Evolutionary conservation across 2,888 invertebrate species (phyloP), one percentile per base, ranked within the genome.

Genomic region (Coleophora flavipennella): DNA sequence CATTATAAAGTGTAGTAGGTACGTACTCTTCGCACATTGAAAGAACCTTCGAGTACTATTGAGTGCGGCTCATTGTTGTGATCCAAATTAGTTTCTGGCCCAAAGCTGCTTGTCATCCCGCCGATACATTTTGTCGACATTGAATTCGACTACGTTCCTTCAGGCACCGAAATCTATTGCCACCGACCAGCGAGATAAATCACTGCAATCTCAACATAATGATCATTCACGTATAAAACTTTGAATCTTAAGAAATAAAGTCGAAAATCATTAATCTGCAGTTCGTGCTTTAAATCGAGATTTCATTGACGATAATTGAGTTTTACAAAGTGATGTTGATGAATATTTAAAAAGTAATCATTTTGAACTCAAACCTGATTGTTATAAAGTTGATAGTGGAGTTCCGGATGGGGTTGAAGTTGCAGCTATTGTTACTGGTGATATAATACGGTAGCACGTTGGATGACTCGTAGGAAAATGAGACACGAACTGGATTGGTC

Each of bases 401-500:
- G 37, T 39, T 46, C 46, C 37, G 35, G 44, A 39, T 41, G 41
- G 35, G 39, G 49, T 54, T 51, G 42, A 46, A 45, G 49, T 49
- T 44, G 46, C 48, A 59, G 62, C 20, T 20, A 20, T 20, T 20
- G 20, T 20, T 20, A 6, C 20, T 20, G 52, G 60, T 49, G 20
- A 20, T 68, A 62, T 67, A 74, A 74, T 76, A 73, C 84, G 69
- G 84, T 84, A 84, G 84, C 84, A 79, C 77, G 81, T 72, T 66
- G 84, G 70, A 83, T 84, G 84, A 84, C 84, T 81, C 55, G 72
- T 66, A 79, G 71, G 81, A 45, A 77, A 73, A 65, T 65, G 77
- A 74, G 81, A 80, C 83, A 84, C 81, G 84, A 84, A 74, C 78
- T 66, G 78, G 73, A 84, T 84, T 84, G 84, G 84, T 79, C 83